Base-by-base conservation (phyloP, 2,888 invertebrate species). In the Calliphora vomitoria region DNA sequence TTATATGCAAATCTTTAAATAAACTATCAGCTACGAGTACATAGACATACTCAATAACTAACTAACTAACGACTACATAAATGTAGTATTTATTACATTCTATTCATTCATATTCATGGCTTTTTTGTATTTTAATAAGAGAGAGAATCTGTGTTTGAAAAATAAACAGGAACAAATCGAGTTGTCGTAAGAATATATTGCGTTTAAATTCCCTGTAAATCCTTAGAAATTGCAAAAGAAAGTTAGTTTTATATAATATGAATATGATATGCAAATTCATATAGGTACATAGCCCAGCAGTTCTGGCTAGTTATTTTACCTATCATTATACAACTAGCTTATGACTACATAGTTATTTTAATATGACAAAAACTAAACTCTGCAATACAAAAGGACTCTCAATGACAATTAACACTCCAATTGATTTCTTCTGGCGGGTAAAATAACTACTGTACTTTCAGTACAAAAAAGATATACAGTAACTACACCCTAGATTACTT, bases 1-100 rank as follows among this genome's bases (percentile, higher is more conserved):
- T 83, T 83, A 78, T 72, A 83, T 83, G 83, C 55, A 78, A 83
- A 83, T 83, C 83, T 66, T 64, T 55, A 78, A 83, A 55, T 44
- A 78, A 83, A 78, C 83, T 76, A 76, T 53, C 35, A 44, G 71
- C 31, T 72, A 15, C 25, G 50, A 66, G 4, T 20, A 15, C 15
- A 15, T 60, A 44, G 44, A 44, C 44, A 44, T 44, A 44, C 44
- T 8, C 8, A 31, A 6, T 10, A 6, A 60, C 1, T n/a, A n/a
- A n/a, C n/a, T 35, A 35, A 44, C 41, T 8, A 10, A 20, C 8
- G 20, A 55, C 8, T 55, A 20, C 20, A 55, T 69, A 18, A 31
- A 50, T 60, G 31, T 15, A 20, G 20, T 13, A 60, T 31, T 25
- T 60, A 60, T 60, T 60, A 60, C 31, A 60, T 60, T 60, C 13